Conservation (phyloP, 2,888 invertebrate species). For the Torymus tubicola region DNA sequence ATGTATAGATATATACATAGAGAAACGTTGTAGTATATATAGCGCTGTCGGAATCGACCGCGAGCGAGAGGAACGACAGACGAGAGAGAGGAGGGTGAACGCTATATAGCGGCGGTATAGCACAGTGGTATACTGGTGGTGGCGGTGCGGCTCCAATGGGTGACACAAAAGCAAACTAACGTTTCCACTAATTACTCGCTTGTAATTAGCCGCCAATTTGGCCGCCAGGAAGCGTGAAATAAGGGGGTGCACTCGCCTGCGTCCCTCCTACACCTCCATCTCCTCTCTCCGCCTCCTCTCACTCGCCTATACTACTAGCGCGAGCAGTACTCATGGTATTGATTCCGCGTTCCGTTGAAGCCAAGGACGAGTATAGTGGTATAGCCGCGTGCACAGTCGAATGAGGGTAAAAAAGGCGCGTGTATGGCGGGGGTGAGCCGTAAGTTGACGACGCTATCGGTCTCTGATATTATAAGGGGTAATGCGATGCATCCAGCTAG, state of each 20-base stretch:
- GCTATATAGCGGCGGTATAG: neutral
- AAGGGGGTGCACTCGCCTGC: constrained; percentile 59
- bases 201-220: constrained; percentile 68
- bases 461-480: constrained; percentile 58
- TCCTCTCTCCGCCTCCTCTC: neutral
- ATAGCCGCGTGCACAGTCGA: neutral
- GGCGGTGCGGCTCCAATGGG: constrained; percentile 31
- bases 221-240: constrained; percentile 66
- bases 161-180: constrained; percentile 68
- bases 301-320: neutral
- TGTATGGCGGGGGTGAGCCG: constrained; percentile 40
- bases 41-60: constrained; percentile 19
- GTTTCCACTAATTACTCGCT: constrained; percentile 67
- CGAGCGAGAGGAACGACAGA: neutral
- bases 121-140: no score
- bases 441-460: constrained; percentile 25
- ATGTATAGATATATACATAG: no score
- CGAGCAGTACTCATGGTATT: constrained; percentile 41
- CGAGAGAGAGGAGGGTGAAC: constrained; percentile 1
- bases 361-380: neutral
- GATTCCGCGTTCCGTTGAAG: constrained; percentile 44
- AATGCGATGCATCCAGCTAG: constrained; percentile 58
- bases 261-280: neutral
- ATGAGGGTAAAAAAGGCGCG: constrained; percentile 20
- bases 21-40: no score